phyloP scores from a whole-genome alignment of 37 sponge, comb jelly and placozoan species.

The Cladorhizidae sp. region DNA sequence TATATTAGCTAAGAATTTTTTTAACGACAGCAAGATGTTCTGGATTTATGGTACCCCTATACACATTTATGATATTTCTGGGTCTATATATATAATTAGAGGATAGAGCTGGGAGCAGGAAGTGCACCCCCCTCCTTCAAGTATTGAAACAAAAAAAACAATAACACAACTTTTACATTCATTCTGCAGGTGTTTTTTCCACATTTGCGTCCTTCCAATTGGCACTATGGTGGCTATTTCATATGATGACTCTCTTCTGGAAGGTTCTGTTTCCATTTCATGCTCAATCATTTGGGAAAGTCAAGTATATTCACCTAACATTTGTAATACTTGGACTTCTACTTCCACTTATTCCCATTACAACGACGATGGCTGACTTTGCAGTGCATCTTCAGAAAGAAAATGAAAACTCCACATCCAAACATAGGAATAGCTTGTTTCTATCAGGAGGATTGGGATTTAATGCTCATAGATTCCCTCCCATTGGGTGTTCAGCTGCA shows the following conservation, averaged over 20 bases:
- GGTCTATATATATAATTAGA: no score
- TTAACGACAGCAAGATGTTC: no score
- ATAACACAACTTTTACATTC: no score
- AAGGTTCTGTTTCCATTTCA: conserved; percentile 11
- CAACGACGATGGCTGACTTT: conserved; percentile 4
- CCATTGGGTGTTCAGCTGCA: conserved; percentile 2
- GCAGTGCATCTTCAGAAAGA: not conserved
- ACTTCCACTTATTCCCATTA: conserved; percentile 22
- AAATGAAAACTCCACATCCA: not conserved
- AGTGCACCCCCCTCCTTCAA: no score
- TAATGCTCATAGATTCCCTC: conserved; percentile 9
- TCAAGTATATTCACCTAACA: conserved; percentile 40
- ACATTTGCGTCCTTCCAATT: conserved; percentile 19
- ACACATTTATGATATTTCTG: no score
- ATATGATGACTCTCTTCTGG: conserved; percentile 20
- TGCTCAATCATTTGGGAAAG: not conserved
- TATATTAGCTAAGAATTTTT: no score
- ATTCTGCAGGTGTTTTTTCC: conserved; percentile 22
- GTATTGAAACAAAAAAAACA: no score
- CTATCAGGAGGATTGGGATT: conserved; percentile 11
- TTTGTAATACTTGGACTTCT: conserved; percentile 20
- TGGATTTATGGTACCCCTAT: no score
- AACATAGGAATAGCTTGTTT: not conserved
- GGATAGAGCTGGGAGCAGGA: no score
- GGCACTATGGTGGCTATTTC: conserved; percentile 40